Percentiles rank a stretch among this genome's conserved stretches.
Conservation (phyloP, 64 coral and sea anemone species). For the Orbicella faveolata region DNA sequence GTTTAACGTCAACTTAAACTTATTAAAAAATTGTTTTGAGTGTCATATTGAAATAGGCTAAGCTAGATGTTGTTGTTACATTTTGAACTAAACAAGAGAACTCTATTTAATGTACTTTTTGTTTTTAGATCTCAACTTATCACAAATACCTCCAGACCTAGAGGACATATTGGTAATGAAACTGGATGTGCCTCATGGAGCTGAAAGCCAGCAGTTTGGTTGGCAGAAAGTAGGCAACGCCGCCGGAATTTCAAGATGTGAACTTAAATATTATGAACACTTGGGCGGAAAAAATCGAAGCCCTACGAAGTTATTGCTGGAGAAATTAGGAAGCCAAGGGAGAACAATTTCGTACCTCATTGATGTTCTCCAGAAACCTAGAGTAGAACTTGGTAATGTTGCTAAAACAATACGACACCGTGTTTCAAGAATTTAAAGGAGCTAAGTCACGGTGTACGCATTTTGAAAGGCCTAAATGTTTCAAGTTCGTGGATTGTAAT, state of each 20-base stretch:
- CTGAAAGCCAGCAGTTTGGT: neutral
- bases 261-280: neutral
- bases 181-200: neutral
- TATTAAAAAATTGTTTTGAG: no score
- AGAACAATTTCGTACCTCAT: neutral
- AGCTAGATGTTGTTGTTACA: no score
- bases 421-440: neutral
- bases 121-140: slow-evolving; percentile 6
- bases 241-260: neutral
- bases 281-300: neutral
- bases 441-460: no score
- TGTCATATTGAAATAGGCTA: no score
- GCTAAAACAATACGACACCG: slow-evolving; percentile 11
- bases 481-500: no score
- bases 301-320: neutral
- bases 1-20: no score
- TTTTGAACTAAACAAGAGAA: neutral
- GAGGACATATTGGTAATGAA: neutral
- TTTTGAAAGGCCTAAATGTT: no score
- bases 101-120: neutral
- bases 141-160: slow-evolving; percentile 21
- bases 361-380: neutral
- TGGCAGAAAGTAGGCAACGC: slow-evolving; percentile 12
- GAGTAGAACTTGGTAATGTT: slow-evolving; percentile 6
- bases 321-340: slow-evolving; percentile 15